Evolutionary conservation across 2,797 vertebrate genomes (phyloP), one percentile per base, ranked within the genome.

Genomic region (Helostoma temminkii): DNA sequence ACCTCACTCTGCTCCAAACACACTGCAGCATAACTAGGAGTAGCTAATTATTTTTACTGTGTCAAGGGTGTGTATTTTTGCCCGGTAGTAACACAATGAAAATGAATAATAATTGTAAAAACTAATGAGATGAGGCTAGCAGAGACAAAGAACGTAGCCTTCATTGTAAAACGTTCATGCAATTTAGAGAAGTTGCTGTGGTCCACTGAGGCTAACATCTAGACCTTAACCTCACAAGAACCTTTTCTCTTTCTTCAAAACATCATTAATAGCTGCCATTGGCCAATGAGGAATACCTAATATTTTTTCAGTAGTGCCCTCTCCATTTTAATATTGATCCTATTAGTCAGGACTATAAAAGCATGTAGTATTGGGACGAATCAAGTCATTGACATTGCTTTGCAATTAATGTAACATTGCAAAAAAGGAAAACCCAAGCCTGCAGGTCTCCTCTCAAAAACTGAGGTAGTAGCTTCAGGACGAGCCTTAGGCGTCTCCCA

Each of bases 1-100:
- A 94, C 91, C 94, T 88, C 83, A 82, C 88, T 89, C 71, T 86
- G 85, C 80, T 91, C 82, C 74, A 82, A 79, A 88, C 52, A 71
- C 88, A 87, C 87, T 86, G 92, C 94, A 90, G 92, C 90, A 93
- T 93, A 91, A 94, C 91, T 88, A 84, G 91, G 93, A 92, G 87
- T 66, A 93, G 90, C 94, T 96, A 96, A 95, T 95, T 96, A 96
- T 95, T 95, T 95, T 84, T 87, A 85, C 93, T 90, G 91, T 89
- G 91, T 94, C 93, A 92, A 91, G 87, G 89, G 86, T 63, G 25
- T 77, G 83, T 48, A 82, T 89, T 88, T 86, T 92, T 89, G 88
- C 82, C 91, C 88, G 85, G 82, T 90, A 88, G 80, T 95, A 95
- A 95, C 74, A 73, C 89, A 93, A 70, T 71, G 69, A 89, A 89